phyloP scores from a whole-genome alignment of 2,888 invertebrate species.

The Glyphotaelius pellucidus region DNA sequence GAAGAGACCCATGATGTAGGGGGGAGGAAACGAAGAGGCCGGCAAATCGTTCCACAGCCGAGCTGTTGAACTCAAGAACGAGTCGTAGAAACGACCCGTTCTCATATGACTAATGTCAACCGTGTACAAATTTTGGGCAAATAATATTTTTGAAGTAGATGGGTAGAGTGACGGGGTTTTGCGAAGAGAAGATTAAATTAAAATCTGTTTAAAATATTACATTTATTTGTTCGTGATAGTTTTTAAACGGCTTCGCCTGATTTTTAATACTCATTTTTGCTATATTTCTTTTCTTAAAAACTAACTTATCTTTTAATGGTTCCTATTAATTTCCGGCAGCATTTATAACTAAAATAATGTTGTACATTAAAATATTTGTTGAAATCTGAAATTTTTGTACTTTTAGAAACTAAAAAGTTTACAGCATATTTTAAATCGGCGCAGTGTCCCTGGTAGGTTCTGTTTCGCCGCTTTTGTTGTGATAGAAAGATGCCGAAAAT shows the following conservation, averaged over 20 bases:
- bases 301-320: neutral
- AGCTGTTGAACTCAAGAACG: too few relatives aligned
- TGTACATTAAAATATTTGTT: neutral
- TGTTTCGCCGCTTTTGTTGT: conserved; percentile 53
- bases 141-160: neutral
- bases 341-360: too few relatives aligned
- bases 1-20: too few relatives aligned
- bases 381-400: too few relatives aligned
- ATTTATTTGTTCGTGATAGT: neutral
- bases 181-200: too few relatives aligned
- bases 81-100: too few relatives aligned
- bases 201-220: neutral
- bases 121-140: neutral
- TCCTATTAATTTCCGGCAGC: neutral
- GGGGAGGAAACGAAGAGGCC: too few relatives aligned
- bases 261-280: neutral
- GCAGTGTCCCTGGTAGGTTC: conserved; percentile 23
- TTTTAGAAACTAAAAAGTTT: neutral
- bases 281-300: neutral
- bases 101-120: too few relatives aligned
- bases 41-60: too few relatives aligned
- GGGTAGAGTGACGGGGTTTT: too few relatives aligned
- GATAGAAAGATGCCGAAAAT: conserved; percentile 55
- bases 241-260: neutral
- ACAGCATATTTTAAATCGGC: neutral